Base-by-base conservation (phyloP, 2,888 invertebrate genomes). In the Stenotaenia linearis region DNA sequence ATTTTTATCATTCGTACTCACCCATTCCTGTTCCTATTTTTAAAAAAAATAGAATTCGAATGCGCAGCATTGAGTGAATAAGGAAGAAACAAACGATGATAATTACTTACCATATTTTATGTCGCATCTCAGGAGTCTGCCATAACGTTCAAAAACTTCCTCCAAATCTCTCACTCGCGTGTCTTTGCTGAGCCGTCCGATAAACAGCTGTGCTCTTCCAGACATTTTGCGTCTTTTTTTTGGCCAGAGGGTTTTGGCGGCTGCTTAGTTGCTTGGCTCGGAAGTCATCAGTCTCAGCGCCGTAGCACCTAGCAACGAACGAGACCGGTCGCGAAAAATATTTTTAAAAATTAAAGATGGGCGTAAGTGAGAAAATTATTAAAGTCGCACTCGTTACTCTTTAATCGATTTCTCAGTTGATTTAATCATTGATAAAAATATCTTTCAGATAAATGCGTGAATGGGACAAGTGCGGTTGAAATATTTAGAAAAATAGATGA, bases 111-210 rank as follows among this genome's bases (percentile, higher is more conserved):
- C 86, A 84, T 86, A 86, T 84, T 87, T 87, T n/a, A 87, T 85
- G 83, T 86, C 87, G 82, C 87, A 87, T 83, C 87, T 82, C 35
- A 84, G 77, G 75, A 87, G 80, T 18, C 85, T 83, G 15, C 87
- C 87, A 84, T 86, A 87, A 32, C 84, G 83, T 81, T 86, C 86
- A 83, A 87, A 87, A 10, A 87, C 84, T 81, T 86, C 85, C 83
- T 87, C 87, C 75, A 87, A 82, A 82, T 87, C 86, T 80, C 85
- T 80, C 15, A 84, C 84, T 50, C 86, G 81, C 18, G 85, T 85
- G 80, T 83, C 84, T 84, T 86, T 86, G 80, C 85, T 85, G 76
- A 87, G 82, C 69, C 87, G 82, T 0, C 87, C 87, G 77, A 87
- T 83, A 83, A 86, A 86, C 7, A 87, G 82, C 74, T 84, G 83